phyloP scores from a whole-genome alignment of 2,113 vertebrate species.

The Raphicerus campestris region DNA sequence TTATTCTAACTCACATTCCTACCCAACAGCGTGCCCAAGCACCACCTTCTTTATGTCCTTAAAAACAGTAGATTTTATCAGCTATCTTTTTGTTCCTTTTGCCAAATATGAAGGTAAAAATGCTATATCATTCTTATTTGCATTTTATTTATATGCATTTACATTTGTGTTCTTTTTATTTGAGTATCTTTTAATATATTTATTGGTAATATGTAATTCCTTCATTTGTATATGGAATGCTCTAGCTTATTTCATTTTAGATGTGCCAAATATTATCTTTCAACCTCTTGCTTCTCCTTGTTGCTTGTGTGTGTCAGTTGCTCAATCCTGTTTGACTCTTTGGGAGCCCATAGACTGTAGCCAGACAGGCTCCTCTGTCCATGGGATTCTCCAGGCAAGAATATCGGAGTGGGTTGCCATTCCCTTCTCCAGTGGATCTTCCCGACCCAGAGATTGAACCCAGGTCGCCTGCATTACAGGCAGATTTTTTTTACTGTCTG shows the following conservation, averaged over 20 bases:
- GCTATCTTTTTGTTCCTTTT: neutral
- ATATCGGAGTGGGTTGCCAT: neutral
- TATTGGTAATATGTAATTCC: neutral
- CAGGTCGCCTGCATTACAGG: neutral
- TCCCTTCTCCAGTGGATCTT: neutral
- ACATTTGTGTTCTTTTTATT: neutral
- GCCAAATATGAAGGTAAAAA: neutral
- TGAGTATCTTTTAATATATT: neutral
- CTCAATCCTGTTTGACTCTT: neutral
- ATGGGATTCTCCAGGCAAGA: neutral
- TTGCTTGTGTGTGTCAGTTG: neutral
- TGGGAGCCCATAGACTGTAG: neutral
- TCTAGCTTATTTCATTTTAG: neutral
- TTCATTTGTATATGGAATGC: neutral
- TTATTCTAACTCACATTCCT: neutral
- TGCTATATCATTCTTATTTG: neutral
- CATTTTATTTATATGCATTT: neutral
- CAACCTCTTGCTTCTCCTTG: neutral
- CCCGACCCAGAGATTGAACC: neutral
- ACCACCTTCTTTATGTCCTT: neutral
- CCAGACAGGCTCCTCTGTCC: neutral
- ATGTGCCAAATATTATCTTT: neutral
- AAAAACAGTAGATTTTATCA: neutral
- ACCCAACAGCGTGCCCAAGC: neutral
- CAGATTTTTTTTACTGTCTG: neutral